Base-by-base conservation (phyloP, 2,888 invertebrate genomes). In the Drosophila rubida region DNA sequence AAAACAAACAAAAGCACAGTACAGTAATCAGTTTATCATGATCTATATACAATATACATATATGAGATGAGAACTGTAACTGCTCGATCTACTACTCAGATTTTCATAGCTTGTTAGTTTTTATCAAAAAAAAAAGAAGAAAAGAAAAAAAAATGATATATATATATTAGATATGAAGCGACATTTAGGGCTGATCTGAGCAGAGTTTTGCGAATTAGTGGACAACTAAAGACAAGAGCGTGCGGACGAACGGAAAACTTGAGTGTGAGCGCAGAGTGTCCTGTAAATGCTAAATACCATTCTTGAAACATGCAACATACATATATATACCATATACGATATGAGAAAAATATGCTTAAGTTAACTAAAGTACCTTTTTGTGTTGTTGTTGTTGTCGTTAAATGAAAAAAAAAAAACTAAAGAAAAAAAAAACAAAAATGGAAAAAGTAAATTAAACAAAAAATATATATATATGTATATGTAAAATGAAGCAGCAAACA, bases 281-380 rank as follows among this genome's bases (percentile, higher is more conserved):
- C 49, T 59, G 49, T 59, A 50, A 44, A 59, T 59, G 50, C 25
- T 35, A 39, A 44, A 39, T 14, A 22, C 32, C 54, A 44, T 54
- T 54, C 22, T 44, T 13, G 14, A 32, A 32, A 32, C 32, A 32
- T 35, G 41, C 42, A 64, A 42, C 35, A 49, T 44, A 35, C 19
- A 41, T 39, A 57, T 50, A 63, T 50, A 68, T 57, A 66, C 50
- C 25, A 65, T 44, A 65, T 59, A 68, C 51, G 60, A 58, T 48
- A 57, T 51, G 54, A 32, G 35, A 49, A 41, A 49, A 35, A 64
- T 74, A 76, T 64, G 76, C 80, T 67, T 76, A 79, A 82, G 80
- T 80, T 80, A 82, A 78, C 83, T 78, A 82, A 79, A 83, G 78
- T 82, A 61, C 83, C 83, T 77, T 77, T 75, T 76, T 79, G 80